Base-by-base conservation (phyloP, 2,113 vertebrate species). In the Paradisaea rubra region DNA sequence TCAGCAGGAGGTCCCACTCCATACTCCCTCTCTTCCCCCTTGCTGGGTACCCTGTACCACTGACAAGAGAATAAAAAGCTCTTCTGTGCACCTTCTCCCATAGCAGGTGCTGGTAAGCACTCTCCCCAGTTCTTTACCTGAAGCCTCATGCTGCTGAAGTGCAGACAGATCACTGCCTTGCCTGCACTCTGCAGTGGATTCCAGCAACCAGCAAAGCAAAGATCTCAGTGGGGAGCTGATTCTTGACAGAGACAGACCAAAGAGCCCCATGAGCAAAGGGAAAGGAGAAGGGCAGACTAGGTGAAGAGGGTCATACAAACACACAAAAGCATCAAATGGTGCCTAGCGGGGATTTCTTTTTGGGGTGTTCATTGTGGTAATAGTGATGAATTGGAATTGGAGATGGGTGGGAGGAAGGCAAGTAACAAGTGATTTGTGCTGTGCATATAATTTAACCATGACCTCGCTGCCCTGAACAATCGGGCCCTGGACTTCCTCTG, bases 361-460 rank as follows among this genome's bases (percentile, higher is more conserved):
- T 0, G 1, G 37, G 22, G 12, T 0, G 0, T 77, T 84, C 54
- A 20, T 23, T 81, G 64, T 4, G 0, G 41, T 65, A 80, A 28
- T 18, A 69, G n/a, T n/a, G 74, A 80, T 72, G 17, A 74, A 78
- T 41, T 87, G 33, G 44, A 88, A 80, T 3, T 37, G 49, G 85
- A 88, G 68, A 45, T 41, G 49, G 37, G 42, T 76, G n/a, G 50
- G 78, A 93, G 59, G 45, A 93, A 91, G 74, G 59, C 71, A 82
- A 86, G 33, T 72, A 41, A 89, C 22, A 79, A 64, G 31, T 50
- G 35, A 44, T 79, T 5, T 70, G 47, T 47, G 33, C 60, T 71
- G 30, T 74, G 30, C 35, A 30, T 31, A 12, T 66, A 81, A 45
- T 80, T 82, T 88, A 71, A 59, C 61, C 33, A 5, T 35, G 85